These are phyloP conservation scores for Otolemur crassicaudatus DNA, from an alignment of 2,797 vertebrate genomes.

Conservation along the genomic window DNA sequence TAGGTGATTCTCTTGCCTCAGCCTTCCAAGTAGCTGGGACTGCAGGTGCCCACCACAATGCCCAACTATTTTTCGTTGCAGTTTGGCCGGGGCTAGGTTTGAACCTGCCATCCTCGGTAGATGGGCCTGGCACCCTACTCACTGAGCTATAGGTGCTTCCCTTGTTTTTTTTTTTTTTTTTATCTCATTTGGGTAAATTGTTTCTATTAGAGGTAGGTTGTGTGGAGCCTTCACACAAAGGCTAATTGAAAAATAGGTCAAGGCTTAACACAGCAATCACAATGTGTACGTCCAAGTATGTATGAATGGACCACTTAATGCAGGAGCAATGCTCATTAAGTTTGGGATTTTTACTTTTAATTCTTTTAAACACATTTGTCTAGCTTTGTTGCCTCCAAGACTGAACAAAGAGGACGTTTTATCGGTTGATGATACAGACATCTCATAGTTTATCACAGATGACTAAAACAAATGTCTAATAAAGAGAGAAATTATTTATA, in stretches of 20 bases:
- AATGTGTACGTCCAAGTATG: background rate
- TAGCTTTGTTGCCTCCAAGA: background rate
- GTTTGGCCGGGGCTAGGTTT: too few species aligned
- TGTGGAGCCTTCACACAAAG: background rate
- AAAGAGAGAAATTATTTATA: slow-evolving; percentile 80
- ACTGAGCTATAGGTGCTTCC: too few species aligned
- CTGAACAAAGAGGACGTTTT: slow-evolving; percentile 44
- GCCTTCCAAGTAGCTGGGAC: too few species aligned
- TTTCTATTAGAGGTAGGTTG: background rate
- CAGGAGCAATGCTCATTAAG: background rate
- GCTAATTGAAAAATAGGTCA: background rate
- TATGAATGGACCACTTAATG: background rate
- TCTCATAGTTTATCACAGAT: slow-evolving; percentile 64
- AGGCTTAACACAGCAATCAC: background rate
- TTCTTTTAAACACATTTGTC: background rate
- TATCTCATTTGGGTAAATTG: background rate
- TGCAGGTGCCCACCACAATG: too few species aligned
- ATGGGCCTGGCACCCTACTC: too few species aligned
- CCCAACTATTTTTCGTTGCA: too few species aligned
- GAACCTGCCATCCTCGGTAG: too few species aligned
- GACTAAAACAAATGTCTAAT: slow-evolving; percentile 78
- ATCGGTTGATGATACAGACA: background rate
- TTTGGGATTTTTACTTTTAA: background rate
- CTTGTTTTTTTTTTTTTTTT: too few species aligned
- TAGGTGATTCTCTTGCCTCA: too few species aligned